Conservation (phyloP, 2,888 invertebrate genomes). For the Perizoma affinitatum region DNA sequence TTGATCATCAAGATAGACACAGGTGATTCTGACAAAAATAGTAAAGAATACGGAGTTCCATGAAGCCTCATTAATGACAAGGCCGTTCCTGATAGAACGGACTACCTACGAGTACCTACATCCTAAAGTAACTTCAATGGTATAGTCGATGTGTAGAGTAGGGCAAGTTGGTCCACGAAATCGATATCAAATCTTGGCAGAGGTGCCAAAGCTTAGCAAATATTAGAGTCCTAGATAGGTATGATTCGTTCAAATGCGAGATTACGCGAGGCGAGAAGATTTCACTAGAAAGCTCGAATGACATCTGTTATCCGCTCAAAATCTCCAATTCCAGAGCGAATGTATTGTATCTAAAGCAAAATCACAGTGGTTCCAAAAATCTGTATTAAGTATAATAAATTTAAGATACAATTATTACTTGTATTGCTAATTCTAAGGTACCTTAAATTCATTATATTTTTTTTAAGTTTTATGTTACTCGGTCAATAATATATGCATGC, state of each 20-base stretch:
- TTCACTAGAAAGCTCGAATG: conserved; percentile 66
- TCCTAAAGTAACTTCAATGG: neutral
- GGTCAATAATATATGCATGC: too few relatives aligned
- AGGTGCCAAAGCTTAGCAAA: conserved; percentile 29
- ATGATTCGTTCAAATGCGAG: conserved; percentile 50
- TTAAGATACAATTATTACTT: too few relatives aligned
- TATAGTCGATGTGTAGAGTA: conserved; percentile 7
- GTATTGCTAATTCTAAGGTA: too few relatives aligned
- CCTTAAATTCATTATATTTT: too few relatives aligned
- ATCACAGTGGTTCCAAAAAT: too few relatives aligned
- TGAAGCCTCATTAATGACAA: too few relatives aligned
- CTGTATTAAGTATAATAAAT: too few relatives aligned
- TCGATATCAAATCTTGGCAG: conserved; percentile 28
- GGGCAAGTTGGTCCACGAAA: conserved; percentile 8
- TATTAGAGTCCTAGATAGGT: conserved; percentile 23
- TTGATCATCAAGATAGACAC: too few relatives aligned
- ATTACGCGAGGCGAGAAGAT: conserved; percentile 58
- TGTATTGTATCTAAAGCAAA: conserved; percentile 38
- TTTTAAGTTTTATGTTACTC: too few relatives aligned
- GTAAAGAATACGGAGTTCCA: too few relatives aligned
- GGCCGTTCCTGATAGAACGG: too few relatives aligned
- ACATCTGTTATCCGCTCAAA: conserved; percentile 62
- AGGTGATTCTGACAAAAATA: too few relatives aligned
- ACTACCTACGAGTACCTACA: neutral
- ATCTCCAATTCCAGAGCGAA: conserved; percentile 63